phyloP scores from a whole-genome alignment of 2,888 invertebrate genomes.

The Rhagonycha fulva region DNA sequence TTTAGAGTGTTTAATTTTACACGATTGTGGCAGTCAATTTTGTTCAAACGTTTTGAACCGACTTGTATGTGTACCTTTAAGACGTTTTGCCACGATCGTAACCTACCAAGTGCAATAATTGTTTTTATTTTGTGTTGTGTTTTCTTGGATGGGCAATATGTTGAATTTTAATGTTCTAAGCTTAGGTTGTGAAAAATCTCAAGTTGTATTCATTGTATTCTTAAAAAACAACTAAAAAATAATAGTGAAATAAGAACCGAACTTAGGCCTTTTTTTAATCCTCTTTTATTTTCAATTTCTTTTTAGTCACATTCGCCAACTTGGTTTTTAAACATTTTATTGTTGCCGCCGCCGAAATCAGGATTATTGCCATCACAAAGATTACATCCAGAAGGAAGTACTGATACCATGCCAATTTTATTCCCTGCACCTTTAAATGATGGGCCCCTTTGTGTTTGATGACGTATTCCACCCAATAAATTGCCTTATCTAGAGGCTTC shows the following conservation, averaged over 20 bases:
- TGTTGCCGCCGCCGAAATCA: background rate
- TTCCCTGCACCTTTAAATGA: background rate
- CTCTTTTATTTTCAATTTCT: background rate
- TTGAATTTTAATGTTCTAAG: background rate
- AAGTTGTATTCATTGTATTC: background rate
- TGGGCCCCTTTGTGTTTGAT: background rate
- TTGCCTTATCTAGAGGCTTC: background rate
- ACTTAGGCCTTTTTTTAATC: background rate
- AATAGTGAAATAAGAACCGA: background rate
- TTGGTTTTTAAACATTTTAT: background rate
- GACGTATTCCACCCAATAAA: conserved; percentile 3
- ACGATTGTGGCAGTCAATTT: background rate
- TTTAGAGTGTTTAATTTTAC: background rate
- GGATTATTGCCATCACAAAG: background rate
- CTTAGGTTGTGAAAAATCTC: background rate
- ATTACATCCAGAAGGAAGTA: background rate
- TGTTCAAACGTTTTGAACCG: background rate
- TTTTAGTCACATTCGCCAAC: background rate
- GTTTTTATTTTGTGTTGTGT: background rate
- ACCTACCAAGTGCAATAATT: background rate
- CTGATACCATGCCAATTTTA: background rate
- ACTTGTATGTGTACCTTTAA: background rate
- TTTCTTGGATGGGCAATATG: background rate
- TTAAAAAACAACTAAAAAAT: background rate
- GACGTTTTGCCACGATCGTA: background rate